A percentile compares a stretch with the other conserved stretches of the same genome.
Conservation (phyloP, 1,140 invertebrate species). For the Bombus vancouverensis region DNA sequence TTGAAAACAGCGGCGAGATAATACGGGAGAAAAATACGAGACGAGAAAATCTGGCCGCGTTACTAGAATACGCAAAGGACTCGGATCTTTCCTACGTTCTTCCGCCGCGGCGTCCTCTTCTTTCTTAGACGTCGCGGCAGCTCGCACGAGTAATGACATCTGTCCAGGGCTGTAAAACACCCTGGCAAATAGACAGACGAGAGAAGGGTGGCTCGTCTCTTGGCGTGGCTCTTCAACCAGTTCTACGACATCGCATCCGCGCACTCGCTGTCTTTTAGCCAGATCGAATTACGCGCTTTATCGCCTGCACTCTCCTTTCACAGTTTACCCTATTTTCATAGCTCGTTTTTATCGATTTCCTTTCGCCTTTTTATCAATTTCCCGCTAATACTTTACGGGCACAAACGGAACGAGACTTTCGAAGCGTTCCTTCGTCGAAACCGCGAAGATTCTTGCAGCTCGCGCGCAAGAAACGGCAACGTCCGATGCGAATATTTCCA, state of each 20-base stretch:
- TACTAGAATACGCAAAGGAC: background rate
- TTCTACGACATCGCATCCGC: background rate
- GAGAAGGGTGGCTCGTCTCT: background rate
- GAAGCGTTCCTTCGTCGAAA: too few relatives aligned
- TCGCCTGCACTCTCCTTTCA: background rate
- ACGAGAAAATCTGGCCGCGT: background rate
- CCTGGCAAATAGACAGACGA: constrained; percentile 18
- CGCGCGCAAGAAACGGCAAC: too few relatives aligned
- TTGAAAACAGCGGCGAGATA: too few relatives aligned
- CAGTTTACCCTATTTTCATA: background rate
- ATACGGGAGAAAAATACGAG: too few relatives aligned
- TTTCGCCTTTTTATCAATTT: background rate
- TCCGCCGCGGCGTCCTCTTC: background rate
- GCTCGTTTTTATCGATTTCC: background rate
- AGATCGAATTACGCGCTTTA: background rate
- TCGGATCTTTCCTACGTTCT: background rate
- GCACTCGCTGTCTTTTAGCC: background rate
- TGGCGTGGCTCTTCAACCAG: background rate
- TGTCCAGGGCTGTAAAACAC: constrained; percentile 49
- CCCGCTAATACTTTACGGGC: background rate
- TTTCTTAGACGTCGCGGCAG: background rate
- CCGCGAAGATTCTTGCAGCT: too few relatives aligned
- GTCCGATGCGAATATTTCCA: too few relatives aligned
- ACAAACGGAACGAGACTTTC: background rate
- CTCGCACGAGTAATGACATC: constrained; percentile 56